These are phyloP conservation scores for Scolopax bukidnonensis DNA, from an alignment of 2,797 vertebrate genomes.

Conservation along the genomic window DNA sequence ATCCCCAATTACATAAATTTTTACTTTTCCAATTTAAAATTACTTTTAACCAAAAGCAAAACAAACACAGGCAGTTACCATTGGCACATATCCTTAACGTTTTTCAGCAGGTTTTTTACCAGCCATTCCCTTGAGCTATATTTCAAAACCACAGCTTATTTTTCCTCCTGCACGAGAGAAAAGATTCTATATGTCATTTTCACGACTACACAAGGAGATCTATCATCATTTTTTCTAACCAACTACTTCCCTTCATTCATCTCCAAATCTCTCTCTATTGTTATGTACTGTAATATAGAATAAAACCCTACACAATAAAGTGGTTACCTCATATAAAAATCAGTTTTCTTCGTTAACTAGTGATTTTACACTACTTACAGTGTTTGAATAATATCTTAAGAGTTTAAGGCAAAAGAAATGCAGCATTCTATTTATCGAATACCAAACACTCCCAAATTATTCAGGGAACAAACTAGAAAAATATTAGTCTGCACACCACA, in stretches of 20 bases:
- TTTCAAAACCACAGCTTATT: slow-evolving; percentile 49
- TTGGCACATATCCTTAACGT: slow-evolving; percentile 22
- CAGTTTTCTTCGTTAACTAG: slow-evolving; percentile 3
- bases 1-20: neutral
- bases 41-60: slow-evolving; percentile 17
- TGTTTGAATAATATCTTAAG: neutral
- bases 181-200: slow-evolving; percentile 15
- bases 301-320: neutral
- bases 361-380: neutral
- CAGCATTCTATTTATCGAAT: slow-evolving; percentile 7
- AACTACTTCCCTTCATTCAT: slow-evolving; percentile 36
- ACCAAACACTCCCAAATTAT: neutral
- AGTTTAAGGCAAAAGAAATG: slow-evolving; percentile 10
- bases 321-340: slow-evolving; percentile 31
- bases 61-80: slow-evolving; percentile 20
- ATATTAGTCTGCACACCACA: neutral
- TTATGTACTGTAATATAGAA: neutral
- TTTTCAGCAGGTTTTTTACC: neutral
- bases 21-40: slow-evolving; percentile 35
- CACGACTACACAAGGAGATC: neutral
- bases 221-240: slow-evolving; percentile 15
- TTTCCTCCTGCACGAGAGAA: neutral
- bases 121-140: slow-evolving; percentile 44
- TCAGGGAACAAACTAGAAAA: neutral
- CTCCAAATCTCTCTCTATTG: neutral